Percentiles rank a stretch among this genome's conserved stretches.
Evolutionary conservation across 2,113 vertebrate species (phyloP).

Genomic region (Lynx canadensis): DNA sequence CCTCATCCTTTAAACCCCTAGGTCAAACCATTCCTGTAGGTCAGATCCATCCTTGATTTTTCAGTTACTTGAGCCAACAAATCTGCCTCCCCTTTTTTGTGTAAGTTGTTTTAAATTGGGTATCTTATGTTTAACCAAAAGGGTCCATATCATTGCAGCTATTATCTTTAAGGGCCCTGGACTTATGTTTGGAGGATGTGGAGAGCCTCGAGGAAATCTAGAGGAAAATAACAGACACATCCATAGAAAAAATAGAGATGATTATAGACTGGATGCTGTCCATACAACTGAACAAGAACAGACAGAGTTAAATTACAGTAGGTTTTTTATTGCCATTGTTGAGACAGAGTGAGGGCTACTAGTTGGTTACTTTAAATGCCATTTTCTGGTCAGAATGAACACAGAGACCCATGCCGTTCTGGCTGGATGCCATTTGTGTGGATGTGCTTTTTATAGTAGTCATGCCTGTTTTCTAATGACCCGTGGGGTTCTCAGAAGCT

Average conservation of each 20-base stretch:
- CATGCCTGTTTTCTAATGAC: slow-evolving; percentile 1
- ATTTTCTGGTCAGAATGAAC: slow-evolving; percentile 14
- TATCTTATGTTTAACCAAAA: not conserved
- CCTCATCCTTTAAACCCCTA: not conserved
- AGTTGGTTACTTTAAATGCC: not conserved
- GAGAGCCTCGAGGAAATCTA: not conserved
- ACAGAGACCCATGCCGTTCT: not conserved
- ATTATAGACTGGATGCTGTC: not conserved
- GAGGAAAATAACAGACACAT: not conserved
- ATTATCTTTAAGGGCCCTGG: not conserved
- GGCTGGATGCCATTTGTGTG: not conserved
- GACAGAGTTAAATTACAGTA: not conserved
- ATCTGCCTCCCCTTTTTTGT: not conserved
- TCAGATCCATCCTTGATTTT: not conserved
- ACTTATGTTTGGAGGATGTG: not conserved
- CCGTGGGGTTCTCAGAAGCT: not conserved
- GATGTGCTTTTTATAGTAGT: not conserved
- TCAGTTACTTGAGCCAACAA: not conserved
- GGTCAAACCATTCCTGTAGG: not conserved
- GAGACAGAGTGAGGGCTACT: not conserved
- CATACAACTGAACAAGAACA: not conserved
- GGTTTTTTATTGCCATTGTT: not conserved
- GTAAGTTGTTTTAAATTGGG: not conserved
- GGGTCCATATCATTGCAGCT: not conserved
- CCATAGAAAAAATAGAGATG: not conserved